Conservation (phyloP, 2,113 vertebrate genomes). For the Cyanoramphus novaezelandiae region DNA sequence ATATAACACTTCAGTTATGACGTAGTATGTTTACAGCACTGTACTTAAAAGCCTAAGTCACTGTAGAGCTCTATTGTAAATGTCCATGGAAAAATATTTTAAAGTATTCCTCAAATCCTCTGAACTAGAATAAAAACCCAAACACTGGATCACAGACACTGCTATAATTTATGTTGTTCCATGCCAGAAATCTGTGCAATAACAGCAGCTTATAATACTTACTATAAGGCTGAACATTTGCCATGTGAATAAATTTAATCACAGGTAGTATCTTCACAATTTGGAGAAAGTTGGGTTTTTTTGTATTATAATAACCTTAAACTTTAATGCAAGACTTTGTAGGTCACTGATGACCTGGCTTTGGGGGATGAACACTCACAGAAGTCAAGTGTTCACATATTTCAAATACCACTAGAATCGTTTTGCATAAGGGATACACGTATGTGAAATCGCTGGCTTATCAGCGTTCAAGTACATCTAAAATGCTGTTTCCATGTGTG, state of each 20-base stretch:
- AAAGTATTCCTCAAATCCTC: background rate
- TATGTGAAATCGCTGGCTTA: background rate
- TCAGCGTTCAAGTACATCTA: background rate
- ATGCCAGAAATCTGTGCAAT: background rate
- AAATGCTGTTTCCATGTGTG: background rate
- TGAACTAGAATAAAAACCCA: background rate
- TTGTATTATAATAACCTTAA: background rate
- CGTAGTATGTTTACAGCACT: background rate
- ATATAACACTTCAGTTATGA: background rate
- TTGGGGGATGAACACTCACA: background rate
- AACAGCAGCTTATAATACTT: background rate
- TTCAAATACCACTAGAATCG: background rate
- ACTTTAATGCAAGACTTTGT: background rate
- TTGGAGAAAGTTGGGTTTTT: background rate
- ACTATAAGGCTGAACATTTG: background rate
- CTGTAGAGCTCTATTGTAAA: background rate
- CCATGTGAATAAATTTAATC: background rate
- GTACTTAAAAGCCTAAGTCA: background rate
- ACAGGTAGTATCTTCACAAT: background rate
- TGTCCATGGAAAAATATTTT: background rate
- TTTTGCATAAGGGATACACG: rapidly evolving
- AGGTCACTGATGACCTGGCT: background rate
- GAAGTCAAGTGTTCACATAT: background rate
- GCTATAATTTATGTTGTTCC: background rate
- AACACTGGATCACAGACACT: background rate